Percentiles rank a stretch among this genome's conserved stretches.
These are phyloP conservation scores for Sarcophaga subvicina DNA, from an alignment of 2,888 invertebrate genomes.

Conservation along the genomic window DNA sequence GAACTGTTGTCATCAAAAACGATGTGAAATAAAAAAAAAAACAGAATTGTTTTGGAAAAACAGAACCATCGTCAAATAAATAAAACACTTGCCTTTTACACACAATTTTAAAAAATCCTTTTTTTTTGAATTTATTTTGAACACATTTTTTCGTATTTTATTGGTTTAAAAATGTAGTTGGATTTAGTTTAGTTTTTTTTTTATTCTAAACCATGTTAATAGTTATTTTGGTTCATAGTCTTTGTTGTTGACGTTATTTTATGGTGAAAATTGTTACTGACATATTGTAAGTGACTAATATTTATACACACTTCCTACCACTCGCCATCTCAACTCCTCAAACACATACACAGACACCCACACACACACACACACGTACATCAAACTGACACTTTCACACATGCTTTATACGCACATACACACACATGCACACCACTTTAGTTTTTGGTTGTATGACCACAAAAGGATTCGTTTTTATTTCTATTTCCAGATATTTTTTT, in stretches of 20 bases:
- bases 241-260: conserved; percentile 38
- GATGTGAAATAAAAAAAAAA: background rate
- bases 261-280: conserved; percentile 56
- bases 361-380: conserved; percentile 20
- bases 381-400: conserved; percentile 64
- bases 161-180: background rate
- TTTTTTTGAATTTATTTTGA: too few species aligned
- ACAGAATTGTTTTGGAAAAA: background rate
- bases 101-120: too few species aligned
- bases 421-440: background rate
- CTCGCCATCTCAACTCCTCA: too few species aligned
- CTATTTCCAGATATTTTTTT: background rate
- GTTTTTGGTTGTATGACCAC: background rate
- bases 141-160: background rate
- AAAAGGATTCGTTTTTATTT: background rate
- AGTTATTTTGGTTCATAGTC: background rate
- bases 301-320: background rate
- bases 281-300: conserved; percentile 59
- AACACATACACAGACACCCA: background rate
- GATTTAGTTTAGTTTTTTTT: background rate
- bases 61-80: background rate
- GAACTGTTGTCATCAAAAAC: background rate
- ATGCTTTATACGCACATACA: conserved; percentile 3
- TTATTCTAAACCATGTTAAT: background rate
- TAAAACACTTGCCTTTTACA: background rate